Percentiles rank a stretch among this genome's conserved stretches.
Evolutionary conservation across 2,113 vertebrate genomes (phyloP).

Genomic region (Oryzias woworae): DNA sequence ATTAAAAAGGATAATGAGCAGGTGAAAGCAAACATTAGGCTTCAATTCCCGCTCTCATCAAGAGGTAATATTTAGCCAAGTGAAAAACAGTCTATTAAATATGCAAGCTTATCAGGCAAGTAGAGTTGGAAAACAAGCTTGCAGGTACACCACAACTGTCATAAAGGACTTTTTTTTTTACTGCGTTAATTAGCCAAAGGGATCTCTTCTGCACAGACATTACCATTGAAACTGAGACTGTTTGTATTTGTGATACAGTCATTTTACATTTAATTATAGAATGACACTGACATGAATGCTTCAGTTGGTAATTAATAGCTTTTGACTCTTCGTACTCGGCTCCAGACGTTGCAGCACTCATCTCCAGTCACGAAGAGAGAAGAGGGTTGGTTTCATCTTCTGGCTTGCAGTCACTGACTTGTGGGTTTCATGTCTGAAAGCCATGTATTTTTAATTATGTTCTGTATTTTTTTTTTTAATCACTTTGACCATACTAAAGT

Average conservation of each 20-base stretch:
- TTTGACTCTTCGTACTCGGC: constrained; percentile 12
- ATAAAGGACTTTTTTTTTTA: constrained; percentile 45
- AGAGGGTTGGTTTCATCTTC: constrained; percentile 1
- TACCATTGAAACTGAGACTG: constrained; percentile 1
- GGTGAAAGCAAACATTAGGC: constrained; percentile 67
- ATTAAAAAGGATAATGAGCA: constrained; percentile 75
- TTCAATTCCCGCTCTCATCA: constrained; percentile 70
- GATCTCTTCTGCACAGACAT: constrained; percentile 13
- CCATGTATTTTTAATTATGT: background rate
- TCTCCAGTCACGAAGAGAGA: constrained; percentile 1
- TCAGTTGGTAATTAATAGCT: constrained; percentile 40
- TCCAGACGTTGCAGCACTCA: constrained; percentile 6
- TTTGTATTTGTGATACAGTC: constrained; percentile 11
- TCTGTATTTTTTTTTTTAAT: background rate
- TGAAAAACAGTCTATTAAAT: constrained; percentile 69
- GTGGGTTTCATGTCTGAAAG: background rate
- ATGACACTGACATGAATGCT: constrained; percentile 17
- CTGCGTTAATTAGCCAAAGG: constrained; percentile 50
- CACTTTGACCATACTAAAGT: background rate
- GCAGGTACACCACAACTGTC: constrained; percentile 36
- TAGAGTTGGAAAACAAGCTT: constrained; percentile 58
- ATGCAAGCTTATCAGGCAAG: constrained; percentile 60
- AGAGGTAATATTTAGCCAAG: constrained; percentile 65
- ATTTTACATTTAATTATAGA: constrained; percentile 25
- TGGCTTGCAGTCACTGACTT: background rate